phyloP scores from a whole-genome alignment of 2,888 invertebrate species.

The Gerris lacustris region DNA sequence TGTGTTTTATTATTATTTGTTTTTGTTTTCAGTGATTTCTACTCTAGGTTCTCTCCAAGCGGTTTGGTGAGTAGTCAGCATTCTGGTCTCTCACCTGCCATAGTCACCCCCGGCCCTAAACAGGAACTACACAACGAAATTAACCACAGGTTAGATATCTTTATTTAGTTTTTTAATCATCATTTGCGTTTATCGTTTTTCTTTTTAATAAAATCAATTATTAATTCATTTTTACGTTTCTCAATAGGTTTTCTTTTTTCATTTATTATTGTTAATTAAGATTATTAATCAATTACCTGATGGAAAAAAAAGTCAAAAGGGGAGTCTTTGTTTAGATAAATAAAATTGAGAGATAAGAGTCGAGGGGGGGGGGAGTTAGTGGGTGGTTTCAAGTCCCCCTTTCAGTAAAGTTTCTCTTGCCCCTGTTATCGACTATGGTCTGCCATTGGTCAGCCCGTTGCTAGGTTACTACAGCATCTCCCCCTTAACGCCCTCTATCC shows the following conservation, averaged over 20 bases:
- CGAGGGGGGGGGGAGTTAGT: not conserved
- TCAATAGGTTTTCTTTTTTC: too few relatives aligned
- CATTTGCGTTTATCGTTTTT: not conserved
- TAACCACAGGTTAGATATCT: constrained; percentile 52
- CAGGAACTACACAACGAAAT: constrained; percentile 54
- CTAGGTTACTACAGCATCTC: constrained; percentile 25
- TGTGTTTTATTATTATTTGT: not conserved
- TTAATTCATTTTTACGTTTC: not conserved
- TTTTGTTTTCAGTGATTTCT: constrained; percentile 41
- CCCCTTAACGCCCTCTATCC: constrained; percentile 10
- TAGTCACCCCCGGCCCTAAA: constrained; percentile 62
- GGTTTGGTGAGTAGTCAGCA: constrained; percentile 70
- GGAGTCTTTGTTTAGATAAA: too few relatives aligned
- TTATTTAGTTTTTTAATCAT: too few relatives aligned
- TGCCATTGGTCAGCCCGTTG: constrained; percentile 20
- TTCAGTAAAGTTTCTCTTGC: too few relatives aligned
- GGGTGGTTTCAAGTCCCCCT: not conserved
- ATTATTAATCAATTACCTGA: constrained; percentile 8
- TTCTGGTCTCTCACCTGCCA: constrained; percentile 55
- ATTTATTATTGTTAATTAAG: constrained; percentile 3
- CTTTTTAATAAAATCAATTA: not conserved
- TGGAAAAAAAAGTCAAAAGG: not conserved
- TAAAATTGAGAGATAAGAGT: too few relatives aligned
- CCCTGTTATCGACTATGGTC: too few relatives aligned
- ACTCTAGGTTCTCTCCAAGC: constrained; percentile 73